phyloP scores from a whole-genome alignment of 2,888 invertebrate species.

The Dione juno region DNA sequence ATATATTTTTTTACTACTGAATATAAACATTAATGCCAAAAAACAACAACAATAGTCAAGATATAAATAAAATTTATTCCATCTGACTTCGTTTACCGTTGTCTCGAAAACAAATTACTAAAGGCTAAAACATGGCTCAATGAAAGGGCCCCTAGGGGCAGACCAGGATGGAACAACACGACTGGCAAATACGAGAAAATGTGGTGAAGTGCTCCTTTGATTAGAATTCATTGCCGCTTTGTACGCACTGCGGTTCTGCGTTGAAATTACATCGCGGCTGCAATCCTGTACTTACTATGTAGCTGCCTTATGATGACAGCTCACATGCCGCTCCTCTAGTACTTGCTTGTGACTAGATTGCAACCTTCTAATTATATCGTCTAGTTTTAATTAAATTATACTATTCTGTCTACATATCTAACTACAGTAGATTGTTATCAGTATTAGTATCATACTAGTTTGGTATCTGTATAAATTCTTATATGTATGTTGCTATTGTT shows the following conservation, averaged over 20 bases:
- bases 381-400: slow-evolving; percentile 8
- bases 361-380: slow-evolving; percentile 5
- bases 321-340: slow-evolving; percentile 10
- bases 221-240: slow-evolving; percentile 49
- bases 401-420: no score
- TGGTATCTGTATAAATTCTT: neutral
- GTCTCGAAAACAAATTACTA: slow-evolving; percentile 31
- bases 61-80: slow-evolving; percentile 1
- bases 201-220: slow-evolving; percentile 44
- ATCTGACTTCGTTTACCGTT: slow-evolving; percentile 4
- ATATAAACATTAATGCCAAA: neutral
- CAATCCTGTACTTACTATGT: neutral
- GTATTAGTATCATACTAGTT: neutral
- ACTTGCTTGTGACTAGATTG: neutral
- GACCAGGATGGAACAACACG: slow-evolving; percentile 34
- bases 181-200: slow-evolving; percentile 42
- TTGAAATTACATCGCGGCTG: slow-evolving; percentile 35
- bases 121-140: slow-evolving; percentile 35
- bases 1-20: no score
- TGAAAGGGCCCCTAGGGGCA: slow-evolving; percentile 36
- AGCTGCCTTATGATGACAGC: slow-evolving; percentile 12
- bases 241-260: slow-evolving; percentile 41
- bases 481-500: no score
- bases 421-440: neutral
- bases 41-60: neutral